Evolutionary conservation across 2,888 invertebrate species (phyloP), one percentile per base, ranked within the genome.

Genomic region (Hydriomena furcata): DNA sequence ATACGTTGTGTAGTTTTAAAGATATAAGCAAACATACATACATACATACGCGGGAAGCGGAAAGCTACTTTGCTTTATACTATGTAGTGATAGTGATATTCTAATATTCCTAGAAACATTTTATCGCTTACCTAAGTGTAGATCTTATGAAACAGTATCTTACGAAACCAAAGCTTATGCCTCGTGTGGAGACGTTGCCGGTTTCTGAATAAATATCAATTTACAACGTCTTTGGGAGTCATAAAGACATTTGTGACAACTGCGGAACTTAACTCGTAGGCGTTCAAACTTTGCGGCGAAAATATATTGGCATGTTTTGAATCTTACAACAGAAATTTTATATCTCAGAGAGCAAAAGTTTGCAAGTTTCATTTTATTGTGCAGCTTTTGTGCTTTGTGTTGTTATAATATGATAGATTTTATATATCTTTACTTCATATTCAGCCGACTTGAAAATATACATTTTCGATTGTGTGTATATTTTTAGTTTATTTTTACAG

Each of bases 201-300:
- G 57, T 66, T 67, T 69, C 61, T 44, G 66, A 74, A 76, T 81
- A 78, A 76, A 82, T 82, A 83, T 76, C 73, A 80, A 80, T 81
- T 80, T 78, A 75, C 66, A 68, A 69, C 61, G 68, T 70, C 68
- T 66, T 62, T 61, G 63, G 66, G 73, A 71, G 73, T 75, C 76
- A 74, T 80, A 80, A 79, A 82, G 76, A 73, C 73, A 75, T 82
- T 71, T 55, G 58, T 62, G 66, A 65, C 21, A 61, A 68, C 66
- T 37, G 46, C 13, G 2, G 52, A 55, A 57, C 47, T 60, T 55
- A 36, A 27, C 31, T 46, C 31, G 46, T 52, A 43, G 51, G 43
- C 42, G 42, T 36, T 28, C 17, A 32, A 47, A 47, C 37, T 52
- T 52, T 43, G 42, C 42, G 36, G 41, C 37, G 36, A 28, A 32